phyloP scores from a whole-genome alignment of 35 echinoderm and acorn worm genomes.

The Apostichopus parvimensis region DNA sequence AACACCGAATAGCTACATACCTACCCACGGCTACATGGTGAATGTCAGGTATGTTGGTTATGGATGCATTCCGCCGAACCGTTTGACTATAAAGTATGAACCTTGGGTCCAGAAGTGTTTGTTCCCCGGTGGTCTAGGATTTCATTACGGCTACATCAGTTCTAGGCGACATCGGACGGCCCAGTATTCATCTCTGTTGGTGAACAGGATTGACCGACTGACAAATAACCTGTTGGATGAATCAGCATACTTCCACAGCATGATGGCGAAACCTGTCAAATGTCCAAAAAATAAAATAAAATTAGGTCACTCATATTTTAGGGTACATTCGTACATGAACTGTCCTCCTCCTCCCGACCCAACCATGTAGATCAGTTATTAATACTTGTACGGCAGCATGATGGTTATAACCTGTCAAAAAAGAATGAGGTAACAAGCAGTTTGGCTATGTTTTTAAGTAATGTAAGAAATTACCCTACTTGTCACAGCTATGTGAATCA shows the following conservation, averaged over 20 bases:
- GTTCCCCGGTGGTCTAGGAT: too few species aligned
- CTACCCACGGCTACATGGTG: too few species aligned
- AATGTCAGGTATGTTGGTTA: too few species aligned
- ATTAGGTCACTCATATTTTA: not conserved
- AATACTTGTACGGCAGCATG: too few species aligned
- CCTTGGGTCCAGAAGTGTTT: too few species aligned
- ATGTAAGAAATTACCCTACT: too few species aligned
- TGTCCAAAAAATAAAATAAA: not conserved
- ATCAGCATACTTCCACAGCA: slow-evolving; percentile 67
- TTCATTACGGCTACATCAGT: slow-evolving; percentile 6
- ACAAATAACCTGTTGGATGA: slow-evolving; percentile 53
- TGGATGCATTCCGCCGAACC: too few species aligned
- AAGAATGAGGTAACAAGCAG: not conserved
- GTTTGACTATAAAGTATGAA: too few species aligned
- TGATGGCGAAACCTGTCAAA: slow-evolving; percentile 67
- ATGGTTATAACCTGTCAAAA: too few species aligned
- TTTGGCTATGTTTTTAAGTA: not conserved
- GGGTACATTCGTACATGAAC: not conserved
- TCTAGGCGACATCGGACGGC: slow-evolving; percentile 2
- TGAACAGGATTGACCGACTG: slow-evolving; percentile 70
- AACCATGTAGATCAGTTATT: not conserved
- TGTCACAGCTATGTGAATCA: too few species aligned
- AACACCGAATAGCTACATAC: too few species aligned
- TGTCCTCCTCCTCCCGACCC: not conserved
- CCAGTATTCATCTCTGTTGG: slow-evolving; percentile 48